phyloP scores from a whole-genome alignment of 2,888 invertebrate species.

The Cephus sareptanus region DNA sequence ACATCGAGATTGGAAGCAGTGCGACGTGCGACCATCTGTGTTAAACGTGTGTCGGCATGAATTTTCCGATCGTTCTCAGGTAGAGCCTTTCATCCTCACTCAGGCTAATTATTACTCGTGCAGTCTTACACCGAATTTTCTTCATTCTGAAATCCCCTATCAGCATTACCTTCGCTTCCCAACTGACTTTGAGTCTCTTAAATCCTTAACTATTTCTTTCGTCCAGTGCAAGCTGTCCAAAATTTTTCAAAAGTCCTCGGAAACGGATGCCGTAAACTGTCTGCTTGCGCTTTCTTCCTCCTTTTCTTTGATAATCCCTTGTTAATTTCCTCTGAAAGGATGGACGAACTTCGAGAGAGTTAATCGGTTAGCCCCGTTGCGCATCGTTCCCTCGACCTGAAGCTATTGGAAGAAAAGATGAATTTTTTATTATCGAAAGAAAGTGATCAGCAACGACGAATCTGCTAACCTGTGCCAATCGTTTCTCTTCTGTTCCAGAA shows the following conservation, averaged over 20 bases:
- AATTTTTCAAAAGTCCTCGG: not conserved
- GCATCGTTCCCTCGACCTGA: not conserved
- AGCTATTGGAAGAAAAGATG: not conserved
- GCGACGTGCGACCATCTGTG: not conserved
- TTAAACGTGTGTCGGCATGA: not conserved
- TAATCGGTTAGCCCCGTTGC: not conserved
- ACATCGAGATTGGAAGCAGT: not conserved
- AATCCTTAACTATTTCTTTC: not conserved
- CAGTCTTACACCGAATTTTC: not conserved
- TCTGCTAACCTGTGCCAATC: too few relatives aligned
- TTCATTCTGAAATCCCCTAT: not conserved
- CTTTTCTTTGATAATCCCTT: not conserved
- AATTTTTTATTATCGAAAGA: not conserved
- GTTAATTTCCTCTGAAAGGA: not conserved
- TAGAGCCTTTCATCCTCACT: not conserved
- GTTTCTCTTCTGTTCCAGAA: conserved; percentile 29
- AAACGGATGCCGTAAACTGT: not conserved
- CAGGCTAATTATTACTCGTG: not conserved
- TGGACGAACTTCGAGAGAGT: not conserved
- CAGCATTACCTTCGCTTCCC: not conserved
- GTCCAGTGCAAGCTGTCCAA: not conserved
- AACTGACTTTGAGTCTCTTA: not conserved
- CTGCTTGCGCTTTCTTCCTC: not conserved
- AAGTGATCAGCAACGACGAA: not conserved
- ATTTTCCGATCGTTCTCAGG: not conserved